These are phyloP conservation scores for Dendrophyllia cribrosa DNA, from an alignment of 64 coral and sea anemone genomes.

Conservation along the genomic window DNA sequence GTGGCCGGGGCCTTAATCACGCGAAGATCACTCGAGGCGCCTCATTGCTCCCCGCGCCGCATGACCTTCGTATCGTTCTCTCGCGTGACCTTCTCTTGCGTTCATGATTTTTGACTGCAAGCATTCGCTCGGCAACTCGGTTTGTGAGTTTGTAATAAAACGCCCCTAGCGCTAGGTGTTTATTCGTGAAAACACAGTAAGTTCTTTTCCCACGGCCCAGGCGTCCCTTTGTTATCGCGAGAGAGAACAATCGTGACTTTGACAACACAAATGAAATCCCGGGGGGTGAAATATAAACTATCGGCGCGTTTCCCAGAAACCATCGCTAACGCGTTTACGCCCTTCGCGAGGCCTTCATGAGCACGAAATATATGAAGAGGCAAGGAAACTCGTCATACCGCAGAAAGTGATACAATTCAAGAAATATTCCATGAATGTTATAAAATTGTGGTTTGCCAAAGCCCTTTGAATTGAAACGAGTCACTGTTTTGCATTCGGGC, in stretches of 20 bases:
- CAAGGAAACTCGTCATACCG: conserved; percentile 14
- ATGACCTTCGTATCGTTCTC: no score
- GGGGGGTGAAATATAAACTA: neutral
- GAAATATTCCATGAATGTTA: neutral
- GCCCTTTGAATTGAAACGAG: conserved; percentile 8
- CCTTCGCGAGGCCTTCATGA: neutral
- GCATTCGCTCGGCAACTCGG: no score
- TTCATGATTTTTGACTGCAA: no score
- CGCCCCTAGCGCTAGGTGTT: no score
- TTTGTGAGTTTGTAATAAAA: no score
- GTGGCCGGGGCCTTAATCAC: no score
- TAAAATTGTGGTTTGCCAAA: neutral
- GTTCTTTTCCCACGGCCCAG: neutral
- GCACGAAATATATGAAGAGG: neutral
- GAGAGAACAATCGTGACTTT: neutral
- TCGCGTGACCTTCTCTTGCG: no score
- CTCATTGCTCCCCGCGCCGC: no score
- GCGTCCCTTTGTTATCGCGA: neutral
- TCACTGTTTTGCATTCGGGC: neutral
- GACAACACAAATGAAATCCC: no score
- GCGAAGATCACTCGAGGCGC: no score
- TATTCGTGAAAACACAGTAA: no score
- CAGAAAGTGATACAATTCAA: conserved; percentile 20
- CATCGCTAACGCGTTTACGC: conserved; percentile 22
- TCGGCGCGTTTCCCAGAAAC: conserved; percentile 16